Conservation (phyloP, 2,888 invertebrate species). For the Eurytoma californica region DNA sequence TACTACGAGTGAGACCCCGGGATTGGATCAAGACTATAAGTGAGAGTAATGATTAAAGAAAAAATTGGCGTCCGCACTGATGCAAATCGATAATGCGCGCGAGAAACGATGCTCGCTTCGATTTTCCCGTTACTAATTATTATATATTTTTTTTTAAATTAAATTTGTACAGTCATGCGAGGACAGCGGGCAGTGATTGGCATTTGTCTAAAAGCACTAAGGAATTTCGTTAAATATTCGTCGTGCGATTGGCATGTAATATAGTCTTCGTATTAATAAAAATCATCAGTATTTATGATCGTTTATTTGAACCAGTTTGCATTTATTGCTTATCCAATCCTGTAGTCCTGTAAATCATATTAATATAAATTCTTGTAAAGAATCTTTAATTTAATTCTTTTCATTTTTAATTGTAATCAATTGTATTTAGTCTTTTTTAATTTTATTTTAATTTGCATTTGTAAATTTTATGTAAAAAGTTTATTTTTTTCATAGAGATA, state of each 20-base stretch:
- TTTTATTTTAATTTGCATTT: no score
- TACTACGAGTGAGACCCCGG: constrained; percentile 63
- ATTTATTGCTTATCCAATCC: no score
- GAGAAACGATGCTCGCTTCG: constrained; percentile 41
- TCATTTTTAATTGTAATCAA: not conserved
- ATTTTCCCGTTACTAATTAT: constrained; percentile 28
- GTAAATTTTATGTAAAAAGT: no score
- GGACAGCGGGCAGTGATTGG: constrained; percentile 49
- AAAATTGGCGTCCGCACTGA: constrained; percentile 35
- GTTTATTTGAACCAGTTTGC: constrained; percentile 47
- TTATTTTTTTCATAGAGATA: no score
- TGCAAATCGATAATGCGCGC: constrained; percentile 41
- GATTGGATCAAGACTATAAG: constrained; percentile 40
- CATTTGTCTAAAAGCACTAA: constrained; percentile 52
- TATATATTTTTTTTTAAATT: constrained; percentile 34
- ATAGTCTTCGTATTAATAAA: constrained; percentile 69
- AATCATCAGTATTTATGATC: constrained; percentile 69
- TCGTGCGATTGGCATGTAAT: constrained; percentile 60
- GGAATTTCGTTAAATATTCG: constrained; percentile 54
- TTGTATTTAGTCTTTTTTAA: no score
- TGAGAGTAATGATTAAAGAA: constrained; percentile 37
- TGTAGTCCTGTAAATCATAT: no score
- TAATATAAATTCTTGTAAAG: no score
- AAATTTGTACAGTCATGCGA: constrained; percentile 54
- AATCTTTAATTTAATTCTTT: not conserved